Base-by-base conservation (phyloP, 2,797 vertebrate species). In the Diplodus sargus region DNA sequence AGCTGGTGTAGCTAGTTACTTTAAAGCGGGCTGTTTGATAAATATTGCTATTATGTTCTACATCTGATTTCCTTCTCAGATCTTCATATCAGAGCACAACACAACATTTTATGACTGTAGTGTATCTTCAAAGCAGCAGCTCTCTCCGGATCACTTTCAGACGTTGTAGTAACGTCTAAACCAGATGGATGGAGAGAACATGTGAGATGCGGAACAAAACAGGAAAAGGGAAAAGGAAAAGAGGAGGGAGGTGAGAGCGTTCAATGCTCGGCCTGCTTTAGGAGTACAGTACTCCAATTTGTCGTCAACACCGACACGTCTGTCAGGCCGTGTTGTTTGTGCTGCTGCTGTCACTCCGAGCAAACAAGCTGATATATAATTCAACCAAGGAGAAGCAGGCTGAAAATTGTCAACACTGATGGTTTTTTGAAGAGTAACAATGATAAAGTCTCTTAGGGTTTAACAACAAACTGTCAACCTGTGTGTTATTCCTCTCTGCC, bases 241-340 rank as follows among this genome's bases (percentile, higher is more conserved):
- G 52, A n/a, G 60, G 22, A 47, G 20, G 0, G 63, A 64, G 53
- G 25, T 17, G 43, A 68, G 53, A 14, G 68, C 67, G 68, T 78
- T 48, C 18, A 16, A 69, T 69, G 51, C 65, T 45, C 5, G 4
- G 63, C 51, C 42, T 54, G 64, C 47, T 82, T 70, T 56, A 77
- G 43, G 53, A 74, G 59, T 78, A 70, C 66, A 61, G 67, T 67
- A 67, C 53, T 82, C 51, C 64, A 76, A 58, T 84, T 70, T 79
- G 73, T 84, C 34, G 45, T 78, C 43, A 54, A 76, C 78, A 65
- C 70, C 68, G 57, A 59, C 83, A 14, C 28, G 73, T 83, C 75
- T 85, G 68, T 83, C 76, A 82, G 70, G 18, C 72, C 0, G 7
- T 54, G 30, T 52, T 79, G 78, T 79, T 69, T 80, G 53, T 67